Conservation (phyloP, 2,113 vertebrate species). For the Neopipo cinnamomea region DNA sequence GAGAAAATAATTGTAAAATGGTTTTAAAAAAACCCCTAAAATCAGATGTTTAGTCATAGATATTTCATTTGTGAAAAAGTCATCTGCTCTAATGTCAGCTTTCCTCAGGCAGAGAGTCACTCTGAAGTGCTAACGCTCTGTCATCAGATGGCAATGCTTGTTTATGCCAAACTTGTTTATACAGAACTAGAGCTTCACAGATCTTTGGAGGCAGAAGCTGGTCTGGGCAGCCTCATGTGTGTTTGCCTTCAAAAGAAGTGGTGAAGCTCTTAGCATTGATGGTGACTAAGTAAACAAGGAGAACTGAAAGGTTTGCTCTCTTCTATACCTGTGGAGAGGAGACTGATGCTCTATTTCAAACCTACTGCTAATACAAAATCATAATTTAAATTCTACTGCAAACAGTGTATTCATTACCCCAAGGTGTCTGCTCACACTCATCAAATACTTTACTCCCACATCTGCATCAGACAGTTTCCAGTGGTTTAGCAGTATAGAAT, state of each 20-base stretch:
- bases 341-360: background rate
- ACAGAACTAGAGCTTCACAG: background rate
- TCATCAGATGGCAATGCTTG: slow-evolving; percentile 40
- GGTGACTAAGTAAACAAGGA: background rate
- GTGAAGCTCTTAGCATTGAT: background rate
- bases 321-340: background rate
- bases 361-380: background rate
- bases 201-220: fast-evolving
- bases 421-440: background rate
- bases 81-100: fast-evolving
- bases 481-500: background rate
- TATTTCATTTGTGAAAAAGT: background rate
- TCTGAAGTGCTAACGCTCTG: background rate
- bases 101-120: background rate
- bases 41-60: background rate
- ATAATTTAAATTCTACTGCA: background rate
- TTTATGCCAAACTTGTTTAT: background rate
- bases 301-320: background rate
- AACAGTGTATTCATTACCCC: background rate
- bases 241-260: too few relatives aligned
- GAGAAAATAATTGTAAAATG: background rate
- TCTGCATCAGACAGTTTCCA: background rate
- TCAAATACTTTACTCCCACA: background rate
- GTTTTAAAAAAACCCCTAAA: background rate
- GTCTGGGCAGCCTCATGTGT: fast-evolving